phyloP scores from a whole-genome alignment of 2,113 vertebrate genomes.

The Brachyistius frenatus region DNA sequence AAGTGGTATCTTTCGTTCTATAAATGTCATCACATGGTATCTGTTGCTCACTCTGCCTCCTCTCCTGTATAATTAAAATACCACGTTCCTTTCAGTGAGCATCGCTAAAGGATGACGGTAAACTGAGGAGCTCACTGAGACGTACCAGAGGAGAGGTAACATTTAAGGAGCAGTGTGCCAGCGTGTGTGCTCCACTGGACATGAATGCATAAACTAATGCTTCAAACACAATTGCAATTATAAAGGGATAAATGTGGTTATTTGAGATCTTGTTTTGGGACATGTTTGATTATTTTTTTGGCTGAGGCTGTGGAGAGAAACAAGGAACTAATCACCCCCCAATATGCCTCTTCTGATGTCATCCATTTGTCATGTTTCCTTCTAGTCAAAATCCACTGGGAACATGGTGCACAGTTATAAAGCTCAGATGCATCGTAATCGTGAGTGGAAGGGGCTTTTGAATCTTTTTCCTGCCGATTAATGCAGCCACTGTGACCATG shows the following conservation, averaged over 20 bases:
- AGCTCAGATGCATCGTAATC: conserved; percentile 46
- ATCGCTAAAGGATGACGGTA: conserved; percentile 44
- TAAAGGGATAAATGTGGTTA: conserved; percentile 58
- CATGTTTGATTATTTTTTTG: conserved; percentile 65
- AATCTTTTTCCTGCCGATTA: conserved; percentile 62
- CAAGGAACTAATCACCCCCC: conserved; percentile 61
- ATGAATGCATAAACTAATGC: conserved; percentile 40
- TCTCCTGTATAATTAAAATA: conserved; percentile 66
- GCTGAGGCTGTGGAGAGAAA: conserved; percentile 44
- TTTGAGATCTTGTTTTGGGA: conserved; percentile 61
- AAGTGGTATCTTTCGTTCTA: conserved; percentile 59
- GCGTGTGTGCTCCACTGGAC: conserved; percentile 30
- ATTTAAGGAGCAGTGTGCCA: conserved; percentile 42
- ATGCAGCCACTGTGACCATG: conserved; percentile 38
- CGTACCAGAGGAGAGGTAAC: conserved; percentile 29
- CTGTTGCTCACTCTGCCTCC: conserved; percentile 41
- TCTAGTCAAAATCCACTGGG: conserved; percentile 44
- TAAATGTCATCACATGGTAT: conserved; percentile 69
- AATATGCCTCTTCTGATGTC: conserved; percentile 62
- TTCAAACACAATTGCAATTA: conserved; percentile 56
- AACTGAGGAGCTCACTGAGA: conserved; percentile 49
- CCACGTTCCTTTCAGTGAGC: conserved; percentile 46
- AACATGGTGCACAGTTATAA: conserved; percentile 19
- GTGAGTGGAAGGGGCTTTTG: conserved; percentile 52
- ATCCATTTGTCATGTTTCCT: conserved; percentile 70